phyloP scores from a whole-genome alignment of 2,888 invertebrate species.

The Drosophila helvetica region DNA sequence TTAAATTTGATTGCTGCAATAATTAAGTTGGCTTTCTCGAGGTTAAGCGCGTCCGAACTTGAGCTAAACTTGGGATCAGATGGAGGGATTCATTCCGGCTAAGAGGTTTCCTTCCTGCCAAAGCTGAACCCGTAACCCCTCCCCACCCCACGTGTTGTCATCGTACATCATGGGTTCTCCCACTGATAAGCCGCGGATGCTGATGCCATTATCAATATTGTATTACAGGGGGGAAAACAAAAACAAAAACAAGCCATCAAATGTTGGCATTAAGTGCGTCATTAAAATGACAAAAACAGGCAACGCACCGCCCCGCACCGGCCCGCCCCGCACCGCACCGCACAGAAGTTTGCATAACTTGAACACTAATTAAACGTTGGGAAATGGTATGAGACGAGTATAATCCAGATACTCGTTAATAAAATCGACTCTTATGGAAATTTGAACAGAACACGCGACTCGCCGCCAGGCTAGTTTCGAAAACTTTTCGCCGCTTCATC shows the following conservation, averaged over 20 bases:
- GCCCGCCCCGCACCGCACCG: not conserved
- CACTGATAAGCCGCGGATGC: slow-evolving; percentile 32
- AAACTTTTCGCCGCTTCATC: slow-evolving; percentile 34
- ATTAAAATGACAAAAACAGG: slow-evolving; percentile 6
- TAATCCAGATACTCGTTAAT: slow-evolving; percentile 12
- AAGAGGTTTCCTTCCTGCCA: slow-evolving; percentile 23
- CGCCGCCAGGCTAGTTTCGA: not conserved
- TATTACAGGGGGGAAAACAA: too few relatives aligned
- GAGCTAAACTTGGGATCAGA: slow-evolving; percentile 14
- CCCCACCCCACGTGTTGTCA: slow-evolving; percentile 34
- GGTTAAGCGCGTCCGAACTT: slow-evolving; percentile 20
- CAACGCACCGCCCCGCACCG: not conserved
- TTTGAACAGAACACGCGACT: slow-evolving; percentile 41
- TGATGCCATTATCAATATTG: slow-evolving; percentile 29
- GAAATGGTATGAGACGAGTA: not conserved
- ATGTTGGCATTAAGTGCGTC: slow-evolving; percentile 44
- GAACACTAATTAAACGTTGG: slow-evolving; percentile 29
- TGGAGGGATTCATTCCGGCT: not conserved
- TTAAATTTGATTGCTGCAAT: slow-evolving; percentile 13
- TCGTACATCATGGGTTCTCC: slow-evolving; percentile 21
- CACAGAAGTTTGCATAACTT: slow-evolving; percentile 23
- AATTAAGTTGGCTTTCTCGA: slow-evolving; percentile 17
- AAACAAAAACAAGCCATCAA: slow-evolving; percentile 3
- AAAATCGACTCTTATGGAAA: slow-evolving; percentile 12
- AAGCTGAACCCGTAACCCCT: slow-evolving; percentile 16